These are phyloP conservation scores for Smutsia gigantea DNA, from an alignment of 2,797 vertebrate species.

Conservation along the genomic window DNA sequence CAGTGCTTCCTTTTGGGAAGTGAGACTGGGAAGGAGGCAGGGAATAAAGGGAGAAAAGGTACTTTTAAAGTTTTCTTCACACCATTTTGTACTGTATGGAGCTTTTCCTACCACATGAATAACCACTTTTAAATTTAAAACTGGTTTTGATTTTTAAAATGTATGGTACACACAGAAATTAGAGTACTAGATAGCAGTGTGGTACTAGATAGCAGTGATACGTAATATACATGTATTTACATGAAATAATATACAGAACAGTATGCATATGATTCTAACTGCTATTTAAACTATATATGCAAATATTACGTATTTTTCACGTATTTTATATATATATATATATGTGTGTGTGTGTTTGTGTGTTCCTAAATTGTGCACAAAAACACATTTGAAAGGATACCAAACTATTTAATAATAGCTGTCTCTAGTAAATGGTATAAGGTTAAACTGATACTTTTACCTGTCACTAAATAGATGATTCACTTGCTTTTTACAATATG, in stretches of 20 bases:
- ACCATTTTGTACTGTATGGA: not conserved
- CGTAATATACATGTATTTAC: not conserved
- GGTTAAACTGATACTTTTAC: not conserved
- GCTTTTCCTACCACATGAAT: not conserved
- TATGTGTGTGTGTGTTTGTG: too few species aligned
- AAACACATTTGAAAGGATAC: not conserved
- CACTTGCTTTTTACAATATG: not conserved
- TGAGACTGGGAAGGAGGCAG: too few species aligned
- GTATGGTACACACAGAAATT: not conserved
- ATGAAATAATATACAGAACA: not conserved
- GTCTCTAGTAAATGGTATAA: not conserved
- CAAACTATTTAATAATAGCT: not conserved
- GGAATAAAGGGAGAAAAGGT: not conserved
- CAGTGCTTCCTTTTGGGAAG: not conserved
- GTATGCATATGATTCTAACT: not conserved
- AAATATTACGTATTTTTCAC: not conserved
- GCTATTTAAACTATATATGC: not conserved
- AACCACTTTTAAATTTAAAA: not conserved
- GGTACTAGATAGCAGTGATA: not conserved
- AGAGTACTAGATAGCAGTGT: not conserved
- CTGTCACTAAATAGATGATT: not conserved
- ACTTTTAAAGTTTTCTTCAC: not conserved
- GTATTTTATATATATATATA: not conserved
- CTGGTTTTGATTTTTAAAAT: not conserved
- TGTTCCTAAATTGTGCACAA: not conserved